Conservation (phyloP, 2,797 vertebrate genomes). For the Alca torda region DNA sequence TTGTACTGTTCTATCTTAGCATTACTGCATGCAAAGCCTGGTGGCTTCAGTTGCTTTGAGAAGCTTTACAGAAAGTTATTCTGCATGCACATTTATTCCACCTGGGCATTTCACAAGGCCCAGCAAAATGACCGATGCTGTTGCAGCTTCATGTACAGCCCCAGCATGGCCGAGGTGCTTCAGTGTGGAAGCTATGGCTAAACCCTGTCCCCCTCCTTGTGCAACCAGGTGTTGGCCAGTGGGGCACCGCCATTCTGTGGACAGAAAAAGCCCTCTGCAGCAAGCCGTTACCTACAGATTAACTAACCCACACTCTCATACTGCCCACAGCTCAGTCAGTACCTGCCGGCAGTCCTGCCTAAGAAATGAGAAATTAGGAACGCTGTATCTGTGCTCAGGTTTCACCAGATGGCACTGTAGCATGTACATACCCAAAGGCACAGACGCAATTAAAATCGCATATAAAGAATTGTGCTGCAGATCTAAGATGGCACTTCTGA, state of each 20-base stretch:
- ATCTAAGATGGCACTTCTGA: not conserved
- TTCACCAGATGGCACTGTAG: conserved; percentile 53
- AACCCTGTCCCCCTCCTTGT: not conserved
- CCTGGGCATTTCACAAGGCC: not conserved
- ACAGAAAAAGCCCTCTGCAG: not conserved
- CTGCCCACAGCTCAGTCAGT: not conserved
- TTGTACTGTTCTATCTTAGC: not conserved
- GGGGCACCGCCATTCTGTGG: accelerated
- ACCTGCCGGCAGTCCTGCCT: not conserved
- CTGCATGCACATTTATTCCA: not conserved
- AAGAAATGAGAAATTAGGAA: not conserved
- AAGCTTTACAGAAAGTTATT: not conserved
- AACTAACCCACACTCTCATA: not conserved
- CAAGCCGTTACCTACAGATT: not conserved
- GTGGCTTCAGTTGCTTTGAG: not conserved
- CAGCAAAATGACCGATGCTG: not conserved
- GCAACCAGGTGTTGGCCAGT: not conserved
- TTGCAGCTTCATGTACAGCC: not conserved
- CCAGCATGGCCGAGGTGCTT: accelerated
- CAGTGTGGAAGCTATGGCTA: not conserved
- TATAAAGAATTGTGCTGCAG: not conserved
- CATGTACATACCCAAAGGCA: not conserved
- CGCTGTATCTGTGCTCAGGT: not conserved
- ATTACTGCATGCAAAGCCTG: not conserved
- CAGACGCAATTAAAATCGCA: not conserved